A percentile compares a stretch with the other conserved stretches of the same genome.
Conservation (phyloP, 2,113 vertebrate species). For the Clupea harengus region DNA sequence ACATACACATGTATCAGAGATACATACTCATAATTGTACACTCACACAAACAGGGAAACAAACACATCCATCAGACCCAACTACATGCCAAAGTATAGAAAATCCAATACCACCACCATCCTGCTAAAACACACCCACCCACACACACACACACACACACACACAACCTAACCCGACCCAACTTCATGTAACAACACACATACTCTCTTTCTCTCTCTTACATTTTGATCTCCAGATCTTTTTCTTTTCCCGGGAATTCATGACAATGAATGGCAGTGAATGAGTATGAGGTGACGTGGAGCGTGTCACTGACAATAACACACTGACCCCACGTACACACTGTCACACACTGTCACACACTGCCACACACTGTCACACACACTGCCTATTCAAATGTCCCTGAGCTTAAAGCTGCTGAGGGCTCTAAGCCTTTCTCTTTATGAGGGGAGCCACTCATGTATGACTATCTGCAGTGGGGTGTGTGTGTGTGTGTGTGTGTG, state of each 20-base stretch:
- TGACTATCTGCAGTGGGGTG: background rate
- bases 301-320: too few species aligned
- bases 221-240: too few species aligned
- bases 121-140: background rate
- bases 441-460: background rate
- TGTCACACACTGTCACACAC: background rate
- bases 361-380: background rate
- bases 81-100: too few species aligned
- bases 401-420: background rate
- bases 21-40: too few species aligned
- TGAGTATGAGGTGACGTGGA: too few species aligned
- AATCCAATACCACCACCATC: too few species aligned
- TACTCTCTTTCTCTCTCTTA: background rate
- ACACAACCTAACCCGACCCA: background rate
- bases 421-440: background rate
- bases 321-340: background rate
- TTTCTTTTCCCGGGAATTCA: too few species aligned
- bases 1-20: too few species aligned
- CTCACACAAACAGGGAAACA: too few species aligned
- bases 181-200: background rate
- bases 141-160: background rate
- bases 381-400: background rate
- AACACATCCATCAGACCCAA: too few species aligned
- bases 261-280: too few species aligned
- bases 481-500: conserved; percentile 3